Base-by-base conservation (phyloP, 2,113 vertebrate species). In the Apeltes quadracus region DNA sequence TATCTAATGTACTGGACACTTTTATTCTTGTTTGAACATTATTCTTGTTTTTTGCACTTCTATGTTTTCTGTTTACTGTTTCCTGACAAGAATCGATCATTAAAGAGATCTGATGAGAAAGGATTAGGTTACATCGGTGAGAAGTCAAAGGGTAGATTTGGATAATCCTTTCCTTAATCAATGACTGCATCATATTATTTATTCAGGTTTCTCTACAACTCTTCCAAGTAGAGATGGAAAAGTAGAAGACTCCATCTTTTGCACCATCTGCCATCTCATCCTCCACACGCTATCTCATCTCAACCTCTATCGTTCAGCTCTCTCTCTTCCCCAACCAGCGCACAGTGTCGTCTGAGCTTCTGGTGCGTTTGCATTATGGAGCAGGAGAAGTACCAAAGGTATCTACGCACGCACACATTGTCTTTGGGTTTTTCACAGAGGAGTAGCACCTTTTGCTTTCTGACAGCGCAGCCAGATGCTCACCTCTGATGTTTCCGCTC, bases 121-220 rank as follows among this genome's bases (percentile, higher is more conserved):
- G 10, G 34, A 59, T 81, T 72, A 32, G n/a, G 48, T 75, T 2
- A 72, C 44, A 72, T 27, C 2, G 0, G 11, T 38, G 54, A 65
- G 15, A 34, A 41, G 32, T 72, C 51, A 51, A 44, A 38, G 54
- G 55, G 25, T 41, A 43, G 20, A 48, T 4, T 12, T 14, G n/a
- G 32, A 55, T 68, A 83, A 84, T 78, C 61, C 20, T 63, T 83
- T 36, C 7, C 63, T 59, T 27, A 84, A 76, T 83, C 72, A 79
- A 72, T 86, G 48, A 65, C 9, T 16, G 39, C 0, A 1, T 68
- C 58, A 32, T 59, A 61, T 70, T 64, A 43, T 51, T 75, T 71
- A 57, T 65, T 61, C 18, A 32, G 59, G 76, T 34, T 38, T 67
- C 43, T 39, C 38, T 25, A 22, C 43, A 27, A 23, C 48, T 62